Evolutionary conservation across 2,797 vertebrate genomes (phyloP), one percentile per base, ranked within the genome.

Genomic region (Helarctos malayanus): DNA sequence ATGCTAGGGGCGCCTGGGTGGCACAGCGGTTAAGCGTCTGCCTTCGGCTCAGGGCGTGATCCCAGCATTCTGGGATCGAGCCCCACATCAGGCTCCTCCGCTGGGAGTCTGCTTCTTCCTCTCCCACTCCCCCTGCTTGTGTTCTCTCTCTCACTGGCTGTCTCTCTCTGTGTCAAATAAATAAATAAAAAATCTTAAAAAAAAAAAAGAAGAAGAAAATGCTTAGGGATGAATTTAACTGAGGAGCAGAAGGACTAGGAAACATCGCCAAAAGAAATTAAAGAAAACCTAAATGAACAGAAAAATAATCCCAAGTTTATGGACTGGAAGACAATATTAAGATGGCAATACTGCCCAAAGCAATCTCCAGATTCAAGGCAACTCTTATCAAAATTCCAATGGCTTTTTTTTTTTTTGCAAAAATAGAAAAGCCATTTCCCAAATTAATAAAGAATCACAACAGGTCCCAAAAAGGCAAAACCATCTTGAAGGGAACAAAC

Each of bases 401-500:
- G 19, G 32, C 18, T 38, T 0, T 35, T 68, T 71, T 86, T 41
- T 23, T 25, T 25, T 13, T 71, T 68, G 3, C 18, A 90, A 54
- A 92, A 68, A 32, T 27, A 32, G 45, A 93, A 96, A 93, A 85
- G 18, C 35, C 38, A 68, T 56, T 87, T 7, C 56, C 80, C 32
- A 83, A 57, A 61, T 76, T 78, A 54, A 45, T 38, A 8, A 57
- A 25, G 47, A 89, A 93, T 35, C 83, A 8, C 4, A 57, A 94
- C 16, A 2, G 38, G 7, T 5, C 59, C 54, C 25, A 54, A 85
- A 75, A 23, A 54, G n/a, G 3, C 19, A 69, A 96, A 86, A 95
- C n/a, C 35, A 59, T 63, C 4, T 88, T 79, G 57, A 73, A 45
- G 86, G 94, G 11, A 95, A 56, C 16, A 78, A 80, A 97, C 68